Base-by-base conservation (phyloP, 2,113 vertebrate genomes). In the Chlamydotis undulata region DNA sequence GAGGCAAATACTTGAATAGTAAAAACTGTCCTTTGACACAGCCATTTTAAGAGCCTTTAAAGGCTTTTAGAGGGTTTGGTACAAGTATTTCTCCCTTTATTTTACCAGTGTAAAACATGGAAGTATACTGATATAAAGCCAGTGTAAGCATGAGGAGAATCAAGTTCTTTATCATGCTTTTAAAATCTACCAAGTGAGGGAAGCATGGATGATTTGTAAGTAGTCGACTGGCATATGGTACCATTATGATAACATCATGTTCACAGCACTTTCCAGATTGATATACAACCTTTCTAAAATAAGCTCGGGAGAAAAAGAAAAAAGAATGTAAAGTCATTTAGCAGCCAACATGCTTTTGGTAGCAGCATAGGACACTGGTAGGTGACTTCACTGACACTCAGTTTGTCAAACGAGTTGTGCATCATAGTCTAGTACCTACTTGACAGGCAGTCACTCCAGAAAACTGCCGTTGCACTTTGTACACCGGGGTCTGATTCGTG, bases 251-350 rank as follows among this genome's bases (percentile, higher is more conserved):
- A 97, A 94, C 96, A 96, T 96, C 96, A 93, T 97, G 96, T 96
- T 96, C 95, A 95, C 92, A 96, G 94, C 92, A 96, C 90, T 95
- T 96, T 94, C 92, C 94, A 96, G 95, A 96, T 94, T 96, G 96
- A 96, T 97, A 93, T 96, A 96, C 94, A 97, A 96, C 96, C 96
- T 96, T 96, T 96, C 96, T 96, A 97, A 96, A 96, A 96, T 82
- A 92, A 92, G 90, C 89, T 89, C 4, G 3, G 90, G 75, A 87
- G 76, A 81, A 94, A 90, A 96, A 96, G 69, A 83, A 85, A 70
- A 92, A 88, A 88, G 77, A 76, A 90, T 71, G 57, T 82, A 84
- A 96, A 96, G 96, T 96, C 95, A 87, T 87, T 97, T 97, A 96
- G 92, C 92, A 96, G 95, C 95, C 95, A 94, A 50, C 80, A 76